These are phyloP conservation scores for Helostoma temminkii DNA, from an alignment of 2,797 vertebrate species.

Conservation along the genomic window DNA sequence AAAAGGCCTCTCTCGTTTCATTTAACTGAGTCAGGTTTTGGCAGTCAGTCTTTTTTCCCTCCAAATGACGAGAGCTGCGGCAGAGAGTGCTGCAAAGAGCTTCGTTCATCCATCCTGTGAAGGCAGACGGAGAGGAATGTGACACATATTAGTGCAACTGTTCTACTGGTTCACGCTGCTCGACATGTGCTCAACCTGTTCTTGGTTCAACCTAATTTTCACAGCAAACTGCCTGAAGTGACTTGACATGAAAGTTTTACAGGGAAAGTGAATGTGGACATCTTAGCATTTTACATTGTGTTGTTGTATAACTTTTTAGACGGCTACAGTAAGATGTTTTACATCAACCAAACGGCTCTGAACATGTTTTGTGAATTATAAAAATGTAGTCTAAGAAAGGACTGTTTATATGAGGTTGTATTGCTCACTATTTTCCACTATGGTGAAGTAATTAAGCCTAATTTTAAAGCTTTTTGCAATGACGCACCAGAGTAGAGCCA, in stretches of 20 bases:
- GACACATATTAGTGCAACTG: conserved; percentile 44
- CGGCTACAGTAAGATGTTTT: not conserved
- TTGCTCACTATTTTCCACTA: too few relatives aligned
- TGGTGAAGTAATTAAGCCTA: too few relatives aligned
- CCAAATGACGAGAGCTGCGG: conserved; percentile 54
- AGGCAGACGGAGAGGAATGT: conserved; percentile 70
- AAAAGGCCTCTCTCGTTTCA: conserved; percentile 68
- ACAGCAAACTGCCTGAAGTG: not conserved
- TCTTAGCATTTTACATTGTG: not conserved
- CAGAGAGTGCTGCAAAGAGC: conserved; percentile 27
- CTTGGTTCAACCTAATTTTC: conserved; percentile 5
- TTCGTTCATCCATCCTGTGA: conserved; percentile 42
- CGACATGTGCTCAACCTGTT: conserved; percentile 17
- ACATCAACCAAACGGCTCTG: not conserved
- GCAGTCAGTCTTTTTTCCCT: conserved; percentile 65
- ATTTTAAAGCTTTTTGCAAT: too few relatives aligned
- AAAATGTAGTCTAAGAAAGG: not conserved
- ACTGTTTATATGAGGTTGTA: too few relatives aligned
- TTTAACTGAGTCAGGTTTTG: conserved; percentile 74
- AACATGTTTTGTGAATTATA: not conserved
- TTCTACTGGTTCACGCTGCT: conserved; percentile 34
- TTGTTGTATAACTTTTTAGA: too few relatives aligned
- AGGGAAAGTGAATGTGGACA: not conserved
- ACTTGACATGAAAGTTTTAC: not conserved
- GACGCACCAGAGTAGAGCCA: too few relatives aligned